Conservation (phyloP, 2,888 invertebrate species). For the Drosophila crucigera region DNA sequence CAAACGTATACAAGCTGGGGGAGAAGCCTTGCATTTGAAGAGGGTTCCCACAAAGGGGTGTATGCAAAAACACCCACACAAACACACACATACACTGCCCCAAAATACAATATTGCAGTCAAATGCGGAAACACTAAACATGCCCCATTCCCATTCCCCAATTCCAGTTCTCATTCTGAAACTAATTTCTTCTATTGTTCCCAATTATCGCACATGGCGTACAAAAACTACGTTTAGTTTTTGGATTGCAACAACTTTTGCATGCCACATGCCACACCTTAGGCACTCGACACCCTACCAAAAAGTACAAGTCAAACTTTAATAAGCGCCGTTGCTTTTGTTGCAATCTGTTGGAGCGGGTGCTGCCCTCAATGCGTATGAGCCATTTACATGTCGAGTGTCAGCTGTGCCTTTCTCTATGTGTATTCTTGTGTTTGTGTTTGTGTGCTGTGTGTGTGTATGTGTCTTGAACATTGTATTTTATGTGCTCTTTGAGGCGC, state of each 20-base stretch:
- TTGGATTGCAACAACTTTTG: conserved; percentile 69
- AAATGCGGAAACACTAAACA: conserved; percentile 64
- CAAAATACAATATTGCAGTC: conserved; percentile 44
- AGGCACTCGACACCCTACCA: conserved; percentile 13
- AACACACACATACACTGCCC: conserved; percentile 22
- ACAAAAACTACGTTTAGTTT: conserved; percentile 74
- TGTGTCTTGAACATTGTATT: conserved; percentile 39
- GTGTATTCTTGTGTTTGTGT: not conserved
- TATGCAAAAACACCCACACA: not conserved
- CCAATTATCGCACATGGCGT: conserved; percentile 69
- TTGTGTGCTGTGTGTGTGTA: conserved; percentile 11
- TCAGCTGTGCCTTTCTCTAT: conserved; percentile 39
- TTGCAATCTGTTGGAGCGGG: conserved; percentile 36
- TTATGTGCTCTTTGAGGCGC: conserved; percentile 65
- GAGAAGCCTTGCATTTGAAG: not conserved
- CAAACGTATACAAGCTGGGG: conserved; percentile 55
- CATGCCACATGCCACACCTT: conserved; percentile 24
- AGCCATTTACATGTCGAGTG: conserved; percentile 70
- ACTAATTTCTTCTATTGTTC: conserved; percentile 69
- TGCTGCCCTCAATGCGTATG: conserved; percentile 68
- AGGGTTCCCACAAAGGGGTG: not conserved
- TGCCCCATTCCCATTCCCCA: conserved; percentile 25
- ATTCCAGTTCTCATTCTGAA: conserved; percentile 18
- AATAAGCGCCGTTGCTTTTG: conserved; percentile 65
- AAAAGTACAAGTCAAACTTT: conserved; percentile 74